phyloP scores from a whole-genome alignment of 2,888 invertebrate species.

The Thumatha senex region DNA sequence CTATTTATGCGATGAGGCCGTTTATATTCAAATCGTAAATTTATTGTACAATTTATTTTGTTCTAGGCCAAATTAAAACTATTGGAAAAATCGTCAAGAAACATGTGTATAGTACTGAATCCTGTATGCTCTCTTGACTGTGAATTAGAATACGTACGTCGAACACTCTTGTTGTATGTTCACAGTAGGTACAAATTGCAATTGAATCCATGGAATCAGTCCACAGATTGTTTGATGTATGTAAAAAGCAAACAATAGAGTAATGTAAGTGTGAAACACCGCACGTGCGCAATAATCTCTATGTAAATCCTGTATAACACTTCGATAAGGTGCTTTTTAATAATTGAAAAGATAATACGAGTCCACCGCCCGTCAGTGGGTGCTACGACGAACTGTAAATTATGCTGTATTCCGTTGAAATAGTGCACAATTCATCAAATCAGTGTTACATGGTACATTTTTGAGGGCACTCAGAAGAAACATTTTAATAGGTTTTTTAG shows the following conservation, averaged over 20 bases:
- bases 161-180: too few species aligned
- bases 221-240: neutral
- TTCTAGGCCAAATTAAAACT: too few species aligned
- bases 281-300: conserved; percentile 72
- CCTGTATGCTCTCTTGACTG: too few species aligned
- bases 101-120: too few species aligned
- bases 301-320: conserved; percentile 74
- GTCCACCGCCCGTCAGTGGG: conserved; percentile 2
- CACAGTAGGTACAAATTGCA: neutral
- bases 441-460: neutral
- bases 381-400: neutral
- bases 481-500: neutral
- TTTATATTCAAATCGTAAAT: too few species aligned
- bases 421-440: conserved; percentile 1
- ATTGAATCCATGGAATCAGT: neutral
- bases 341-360: conserved; percentile 75
- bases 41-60: too few species aligned
- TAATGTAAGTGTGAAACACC: conserved; percentile 27
- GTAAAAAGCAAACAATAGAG: conserved; percentile 6
- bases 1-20: too few species aligned
- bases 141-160: too few species aligned
- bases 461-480: neutral
- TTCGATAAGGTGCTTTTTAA: conserved; percentile 75
- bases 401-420: conserved; percentile 1
- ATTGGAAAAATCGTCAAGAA: too few species aligned